Conservation (phyloP, 1,140 invertebrate species). For the Danaus plexippus region DNA sequence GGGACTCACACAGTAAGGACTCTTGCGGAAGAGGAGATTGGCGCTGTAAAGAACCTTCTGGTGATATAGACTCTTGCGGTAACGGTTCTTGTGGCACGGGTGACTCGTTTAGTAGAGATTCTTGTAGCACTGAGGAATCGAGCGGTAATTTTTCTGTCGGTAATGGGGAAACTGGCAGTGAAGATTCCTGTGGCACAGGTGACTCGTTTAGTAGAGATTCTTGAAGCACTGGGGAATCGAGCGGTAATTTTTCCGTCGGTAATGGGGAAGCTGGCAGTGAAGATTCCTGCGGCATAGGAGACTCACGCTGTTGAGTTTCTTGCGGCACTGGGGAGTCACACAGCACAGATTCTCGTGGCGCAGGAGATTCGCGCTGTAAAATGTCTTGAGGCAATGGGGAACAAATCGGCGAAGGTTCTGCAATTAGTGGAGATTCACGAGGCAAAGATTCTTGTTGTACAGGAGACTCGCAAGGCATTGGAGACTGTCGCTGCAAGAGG, state of each 20-base stretch:
- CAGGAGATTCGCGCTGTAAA: no score
- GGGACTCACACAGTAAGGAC: background rate
- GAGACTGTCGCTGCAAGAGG: constrained; percentile 13
- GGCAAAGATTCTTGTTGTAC: constrained; percentile 10
- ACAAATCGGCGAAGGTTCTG: constrained; percentile 1
- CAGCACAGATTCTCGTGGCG: background rate
- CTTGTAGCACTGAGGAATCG: constrained; percentile 16
- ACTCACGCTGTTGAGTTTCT: background rate
- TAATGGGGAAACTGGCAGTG: constrained; percentile 3
- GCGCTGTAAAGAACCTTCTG: background rate
- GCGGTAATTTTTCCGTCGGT: constrained; percentile 1
- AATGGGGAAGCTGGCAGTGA: constrained; percentile 2
- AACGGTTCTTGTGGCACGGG: constrained; percentile 3
- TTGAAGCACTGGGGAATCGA: constrained; percentile 15
- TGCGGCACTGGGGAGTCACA: constrained; percentile 8
- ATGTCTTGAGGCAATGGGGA: no score
- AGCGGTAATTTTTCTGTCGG: constrained; percentile 3
- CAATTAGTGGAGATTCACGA: constrained; percentile 3
- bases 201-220: constrained; percentile 7
- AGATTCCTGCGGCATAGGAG: constrained; percentile 5
- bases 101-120: constrained; percentile 5
- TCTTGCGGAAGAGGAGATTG: background rate
- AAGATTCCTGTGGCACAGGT: constrained; percentile 6
- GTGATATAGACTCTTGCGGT: constrained; percentile 4
- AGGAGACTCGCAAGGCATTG: constrained; percentile 17